Conservation (phyloP, 2,113 vertebrate genomes). For the Trematocara macrostoma region DNA sequence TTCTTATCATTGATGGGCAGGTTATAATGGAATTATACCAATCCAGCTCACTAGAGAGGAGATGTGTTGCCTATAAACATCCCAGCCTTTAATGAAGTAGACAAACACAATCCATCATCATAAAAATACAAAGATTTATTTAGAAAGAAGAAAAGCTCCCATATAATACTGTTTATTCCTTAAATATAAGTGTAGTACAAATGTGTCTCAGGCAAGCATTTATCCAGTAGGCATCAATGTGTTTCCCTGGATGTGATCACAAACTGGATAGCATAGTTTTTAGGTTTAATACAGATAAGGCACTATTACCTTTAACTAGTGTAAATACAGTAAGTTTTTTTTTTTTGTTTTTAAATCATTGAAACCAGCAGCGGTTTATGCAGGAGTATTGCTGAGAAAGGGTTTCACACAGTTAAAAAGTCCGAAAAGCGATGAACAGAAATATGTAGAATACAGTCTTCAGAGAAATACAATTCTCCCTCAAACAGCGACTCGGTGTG, state of each 20-base stretch:
- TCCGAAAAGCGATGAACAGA: background rate
- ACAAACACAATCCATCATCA: background rate
- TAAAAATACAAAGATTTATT: slow-evolving; percentile 69
- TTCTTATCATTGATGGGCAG: background rate
- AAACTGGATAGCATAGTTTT: background rate
- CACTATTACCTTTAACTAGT: slow-evolving; percentile 26
- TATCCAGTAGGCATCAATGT: background rate
- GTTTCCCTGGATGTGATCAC: slow-evolving; percentile 13
- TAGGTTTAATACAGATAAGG: slow-evolving; percentile 35
- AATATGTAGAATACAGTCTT: background rate
- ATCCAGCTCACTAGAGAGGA: background rate
- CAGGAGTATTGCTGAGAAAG: background rate
- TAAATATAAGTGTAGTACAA: slow-evolving; percentile 55
- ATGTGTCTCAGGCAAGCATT: background rate
- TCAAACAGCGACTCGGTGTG: background rate
- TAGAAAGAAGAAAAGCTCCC: slow-evolving; percentile 35
- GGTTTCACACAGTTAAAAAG: background rate
- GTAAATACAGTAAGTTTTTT: background rate
- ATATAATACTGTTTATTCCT: slow-evolving; percentile 65
- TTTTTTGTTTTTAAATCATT: background rate
- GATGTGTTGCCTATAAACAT: background rate
- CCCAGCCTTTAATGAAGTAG: background rate
- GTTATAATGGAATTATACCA: background rate
- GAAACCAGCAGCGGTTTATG: background rate
- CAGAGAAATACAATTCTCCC: background rate